A percentile compares a stretch with the other conserved stretches of the same genome.
Conservation (phyloP, 1,140 invertebrate genomes). For the Oedothorax gibbosus region DNA sequence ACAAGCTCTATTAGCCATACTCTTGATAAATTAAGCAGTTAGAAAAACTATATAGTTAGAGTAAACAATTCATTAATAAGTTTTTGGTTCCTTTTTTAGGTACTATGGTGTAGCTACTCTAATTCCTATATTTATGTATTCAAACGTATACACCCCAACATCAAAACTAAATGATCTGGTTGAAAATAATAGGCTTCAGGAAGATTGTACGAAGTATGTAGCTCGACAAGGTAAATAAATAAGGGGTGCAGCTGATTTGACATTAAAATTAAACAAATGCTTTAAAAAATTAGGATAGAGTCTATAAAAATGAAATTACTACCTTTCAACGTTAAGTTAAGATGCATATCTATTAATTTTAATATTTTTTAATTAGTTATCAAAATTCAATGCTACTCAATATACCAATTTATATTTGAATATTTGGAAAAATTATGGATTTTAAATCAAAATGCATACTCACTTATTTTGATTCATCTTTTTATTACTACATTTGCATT, state of each 20-base stretch:
- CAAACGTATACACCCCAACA: constrained; percentile 91
- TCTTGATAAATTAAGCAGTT: no score
- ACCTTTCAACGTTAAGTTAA: no score
- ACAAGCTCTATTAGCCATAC: no score
- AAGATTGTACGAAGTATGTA: constrained; percentile 80
- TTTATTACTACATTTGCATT: background rate
- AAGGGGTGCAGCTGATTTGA: no score
- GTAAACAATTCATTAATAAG: background rate
- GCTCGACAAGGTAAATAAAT: constrained; percentile 72
- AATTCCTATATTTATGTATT: constrained; percentile 92
- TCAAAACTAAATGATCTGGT: constrained; percentile 75
- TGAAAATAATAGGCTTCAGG: constrained; percentile 77
- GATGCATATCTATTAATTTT: no score
- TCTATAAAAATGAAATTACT: no score
- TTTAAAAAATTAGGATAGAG: no score
- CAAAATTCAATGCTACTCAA: no score
- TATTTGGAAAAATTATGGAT: background rate
- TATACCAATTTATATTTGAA: no score
- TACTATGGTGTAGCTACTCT: constrained; percentile 83
- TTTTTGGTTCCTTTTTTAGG: constrained; percentile 66
- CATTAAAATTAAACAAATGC: no score
- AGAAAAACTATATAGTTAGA: background rate
- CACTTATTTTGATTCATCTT: constrained; percentile 14
- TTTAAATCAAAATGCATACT: background rate
- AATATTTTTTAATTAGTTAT: no score